Evolutionary conservation across 2,113 vertebrate genomes (phyloP).

Genomic region (Sorex fumeus): DNA sequence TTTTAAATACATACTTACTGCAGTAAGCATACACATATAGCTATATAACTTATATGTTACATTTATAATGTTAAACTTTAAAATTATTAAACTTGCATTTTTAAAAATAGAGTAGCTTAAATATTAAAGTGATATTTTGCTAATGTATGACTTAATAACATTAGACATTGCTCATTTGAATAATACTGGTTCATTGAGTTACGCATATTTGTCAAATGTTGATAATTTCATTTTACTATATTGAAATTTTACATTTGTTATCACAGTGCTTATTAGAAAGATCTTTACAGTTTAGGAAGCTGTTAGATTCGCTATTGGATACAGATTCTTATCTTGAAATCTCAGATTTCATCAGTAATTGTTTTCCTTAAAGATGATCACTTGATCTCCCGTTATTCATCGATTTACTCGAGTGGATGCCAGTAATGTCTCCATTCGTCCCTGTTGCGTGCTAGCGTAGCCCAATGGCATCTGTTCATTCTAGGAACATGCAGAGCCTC

Average conservation of each 20-base stretch:
- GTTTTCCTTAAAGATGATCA: slow-evolving; percentile 3
- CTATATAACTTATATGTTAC: no score
- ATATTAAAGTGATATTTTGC: slow-evolving; percentile 19
- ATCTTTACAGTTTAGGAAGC: slow-evolving; percentile 28
- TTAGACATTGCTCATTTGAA: slow-evolving; percentile 6
- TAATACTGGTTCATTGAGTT: slow-evolving; percentile 31
- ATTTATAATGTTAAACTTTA: no score
- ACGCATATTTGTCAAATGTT: slow-evolving; percentile 19
- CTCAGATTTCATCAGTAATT: slow-evolving; percentile 8
- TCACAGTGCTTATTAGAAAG: slow-evolving; percentile 28
- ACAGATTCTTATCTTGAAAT: slow-evolving; percentile 50
- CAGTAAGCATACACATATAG: no score
- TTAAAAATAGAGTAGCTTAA: background rate
- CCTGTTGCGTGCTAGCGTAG: no score
- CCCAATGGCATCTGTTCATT: no score
- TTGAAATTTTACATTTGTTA: background rate
- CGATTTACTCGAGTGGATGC: no score
- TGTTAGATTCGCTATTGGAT: background rate
- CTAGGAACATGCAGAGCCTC: no score
- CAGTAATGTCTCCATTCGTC: no score
- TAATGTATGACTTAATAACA: slow-evolving; percentile 24
- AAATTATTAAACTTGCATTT: no score
- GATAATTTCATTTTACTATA: slow-evolving; percentile 5
- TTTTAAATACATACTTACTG: no score
- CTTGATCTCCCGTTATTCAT: no score